Evolutionary conservation across 2,888 invertebrate genomes (phyloP).

Genomic region (Ephialtes manifestator): DNA sequence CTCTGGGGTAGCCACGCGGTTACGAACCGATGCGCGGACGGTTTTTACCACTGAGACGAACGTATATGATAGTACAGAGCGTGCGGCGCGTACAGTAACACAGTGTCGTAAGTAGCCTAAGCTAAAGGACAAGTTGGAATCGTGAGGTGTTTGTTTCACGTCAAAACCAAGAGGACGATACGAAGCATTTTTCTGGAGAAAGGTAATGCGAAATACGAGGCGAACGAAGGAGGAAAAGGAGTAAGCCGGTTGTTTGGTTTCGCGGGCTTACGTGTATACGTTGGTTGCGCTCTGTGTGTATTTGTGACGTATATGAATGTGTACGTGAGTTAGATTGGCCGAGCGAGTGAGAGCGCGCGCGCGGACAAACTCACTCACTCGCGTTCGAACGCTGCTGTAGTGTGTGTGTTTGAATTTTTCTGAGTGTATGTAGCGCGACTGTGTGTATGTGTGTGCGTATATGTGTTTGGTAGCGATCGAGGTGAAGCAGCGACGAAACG

Average conservation of each 20-base stretch:
- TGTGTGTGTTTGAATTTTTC: conserved; percentile 42
- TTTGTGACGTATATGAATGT: conserved; percentile 9
- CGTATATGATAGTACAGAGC: conserved; percentile 68
- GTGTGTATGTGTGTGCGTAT: conserved; percentile 10
- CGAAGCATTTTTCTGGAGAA: conserved; percentile 51
- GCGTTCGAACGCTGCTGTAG: conserved; percentile 50
- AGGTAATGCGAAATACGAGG: conserved; percentile 56
- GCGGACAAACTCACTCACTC: conserved; percentile 50
- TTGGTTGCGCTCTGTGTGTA: conserved; percentile 33
- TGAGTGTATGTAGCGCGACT: conserved; percentile 16
- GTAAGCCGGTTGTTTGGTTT: conserved; percentile 46
- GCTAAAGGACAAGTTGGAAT: conserved; percentile 38
- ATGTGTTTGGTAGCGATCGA: conserved; percentile 57
- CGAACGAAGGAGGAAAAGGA: conserved; percentile 12
- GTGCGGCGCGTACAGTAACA: conserved; percentile 60
- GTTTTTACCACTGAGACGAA: conserved; percentile 65
- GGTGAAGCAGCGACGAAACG: conserved; percentile 66
- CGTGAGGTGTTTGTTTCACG: conserved; percentile 46
- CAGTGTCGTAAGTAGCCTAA: conserved; percentile 61
- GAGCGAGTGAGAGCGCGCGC: conserved; percentile 61
- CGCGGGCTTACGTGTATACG: conserved; percentile 58
- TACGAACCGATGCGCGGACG: conserved; percentile 67
- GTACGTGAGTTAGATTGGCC: conserved; percentile 59
- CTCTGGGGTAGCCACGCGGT: conserved; percentile 69
- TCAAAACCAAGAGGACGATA: conserved; percentile 37